Evolutionary conservation across 2,797 vertebrate species (phyloP).

Genomic region (Urosaurus nigricauda): DNA sequence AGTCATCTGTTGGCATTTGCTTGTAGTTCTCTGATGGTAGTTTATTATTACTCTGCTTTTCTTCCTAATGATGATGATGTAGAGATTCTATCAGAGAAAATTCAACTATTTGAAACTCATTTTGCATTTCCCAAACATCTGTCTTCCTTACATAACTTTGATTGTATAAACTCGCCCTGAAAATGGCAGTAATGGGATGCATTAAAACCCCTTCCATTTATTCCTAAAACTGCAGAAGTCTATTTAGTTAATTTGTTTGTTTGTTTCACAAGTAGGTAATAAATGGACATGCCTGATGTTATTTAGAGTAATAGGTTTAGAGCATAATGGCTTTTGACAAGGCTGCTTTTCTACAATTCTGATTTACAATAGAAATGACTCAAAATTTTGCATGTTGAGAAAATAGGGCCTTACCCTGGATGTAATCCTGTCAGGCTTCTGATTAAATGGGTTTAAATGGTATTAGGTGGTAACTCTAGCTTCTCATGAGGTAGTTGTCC

Average conservation of each 20-base stretch:
- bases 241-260: constrained; percentile 25
- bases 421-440: constrained; percentile 10
- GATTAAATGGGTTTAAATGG: constrained; percentile 29
- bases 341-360: constrained; percentile 5
- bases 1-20: background rate
- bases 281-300: constrained; percentile 7
- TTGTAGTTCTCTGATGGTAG: background rate
- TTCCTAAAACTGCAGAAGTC: background rate
- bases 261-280: constrained; percentile 32
- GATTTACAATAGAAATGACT: background rate
- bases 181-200: constrained; percentile 24
- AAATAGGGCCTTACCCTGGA: background rate
- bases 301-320: constrained; percentile 27
- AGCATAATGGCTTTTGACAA: constrained; percentile 38
- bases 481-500: background rate
- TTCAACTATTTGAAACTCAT: constrained; percentile 3
- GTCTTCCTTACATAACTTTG: background rate
- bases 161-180: constrained; percentile 11
- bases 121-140: constrained; percentile 6
- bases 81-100: constrained; percentile 9
- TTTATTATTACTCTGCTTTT: background rate
- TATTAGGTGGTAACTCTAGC: background rate
- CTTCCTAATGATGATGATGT: background rate
- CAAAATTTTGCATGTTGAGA: constrained; percentile 14
- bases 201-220: constrained; percentile 20